These are phyloP conservation scores for Pollenia angustigena DNA, from an alignment of 2,888 invertebrate species.

Conservation along the genomic window DNA sequence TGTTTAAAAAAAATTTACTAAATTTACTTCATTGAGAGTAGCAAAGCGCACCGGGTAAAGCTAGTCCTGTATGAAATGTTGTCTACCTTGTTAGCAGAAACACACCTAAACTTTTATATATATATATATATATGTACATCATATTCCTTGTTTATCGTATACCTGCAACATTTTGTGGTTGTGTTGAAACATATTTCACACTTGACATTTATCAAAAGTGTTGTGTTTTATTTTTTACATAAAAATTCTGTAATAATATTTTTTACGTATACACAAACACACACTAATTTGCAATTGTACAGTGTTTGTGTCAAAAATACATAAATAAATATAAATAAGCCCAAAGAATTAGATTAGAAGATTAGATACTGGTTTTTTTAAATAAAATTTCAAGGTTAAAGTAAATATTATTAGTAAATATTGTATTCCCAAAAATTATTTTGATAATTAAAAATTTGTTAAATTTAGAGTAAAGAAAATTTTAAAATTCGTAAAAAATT, in stretches of 20 bases:
- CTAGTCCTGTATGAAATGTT: background rate
- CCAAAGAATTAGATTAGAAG: slow-evolving; percentile 12
- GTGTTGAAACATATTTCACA: slow-evolving; percentile 48
- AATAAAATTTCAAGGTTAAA: too few relatives aligned
- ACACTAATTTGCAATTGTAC: slow-evolving; percentile 11
- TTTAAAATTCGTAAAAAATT: too few relatives aligned
- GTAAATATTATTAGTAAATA: too few relatives aligned
- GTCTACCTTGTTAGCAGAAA: background rate
- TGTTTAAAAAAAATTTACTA: too few relatives aligned
- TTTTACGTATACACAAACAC: background rate
- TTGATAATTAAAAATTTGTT: too few relatives aligned
- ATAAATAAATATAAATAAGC: slow-evolving; percentile 18
- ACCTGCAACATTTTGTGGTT: slow-evolving; percentile 37
- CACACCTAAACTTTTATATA: slow-evolving; percentile 10
- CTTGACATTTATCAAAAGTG: slow-evolving; percentile 56
- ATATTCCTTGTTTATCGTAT: background rate
- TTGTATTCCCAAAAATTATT: too few relatives aligned
- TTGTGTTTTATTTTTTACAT: slow-evolving; percentile 24
- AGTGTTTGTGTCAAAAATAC: slow-evolving; percentile 21
- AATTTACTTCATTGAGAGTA: too few relatives aligned
- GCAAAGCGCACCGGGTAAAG: too few relatives aligned
- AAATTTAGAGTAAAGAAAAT: too few relatives aligned
- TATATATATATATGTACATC: background rate
- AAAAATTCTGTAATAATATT: slow-evolving; percentile 34
- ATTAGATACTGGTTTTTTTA: too few relatives aligned